Evolutionary conservation across 1,140 invertebrate species (phyloP).

Genomic region (Calliopsis andreniformis): DNA sequence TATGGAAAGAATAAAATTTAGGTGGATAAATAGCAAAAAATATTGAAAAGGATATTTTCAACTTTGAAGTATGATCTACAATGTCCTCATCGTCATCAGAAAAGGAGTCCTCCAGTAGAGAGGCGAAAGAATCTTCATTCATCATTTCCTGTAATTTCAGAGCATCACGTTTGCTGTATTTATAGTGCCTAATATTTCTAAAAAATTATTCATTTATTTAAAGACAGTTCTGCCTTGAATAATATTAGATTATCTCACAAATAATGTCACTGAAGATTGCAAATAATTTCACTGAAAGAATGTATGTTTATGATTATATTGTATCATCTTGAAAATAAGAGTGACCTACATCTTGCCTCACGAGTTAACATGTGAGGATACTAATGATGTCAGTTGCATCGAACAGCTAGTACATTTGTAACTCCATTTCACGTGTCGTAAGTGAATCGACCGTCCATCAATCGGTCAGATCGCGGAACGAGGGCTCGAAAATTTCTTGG

Average conservation of each 20-base stretch:
- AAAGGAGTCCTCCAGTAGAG: constrained; percentile 22
- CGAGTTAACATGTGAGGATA: no score
- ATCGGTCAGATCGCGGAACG: constrained; percentile 44
- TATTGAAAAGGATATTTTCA: constrained; percentile 70
- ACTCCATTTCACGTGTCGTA: constrained; percentile 33
- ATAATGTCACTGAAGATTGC: no score
- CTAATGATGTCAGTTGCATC: not conserved
- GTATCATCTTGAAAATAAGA: no score
- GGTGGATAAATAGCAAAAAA: not conserved
- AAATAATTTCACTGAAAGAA: no score
- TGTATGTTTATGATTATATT: no score
- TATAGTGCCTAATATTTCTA: not conserved
- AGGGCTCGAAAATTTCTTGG: constrained; percentile 63
- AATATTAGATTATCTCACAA: no score
- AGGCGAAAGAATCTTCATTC: not conserved
- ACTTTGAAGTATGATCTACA: constrained; percentile 37
- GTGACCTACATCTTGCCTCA: no score
- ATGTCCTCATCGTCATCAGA: constrained; percentile 17
- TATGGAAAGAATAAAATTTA: not conserved
- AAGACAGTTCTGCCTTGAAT: no score
- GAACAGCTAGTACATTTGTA: constrained; percentile 12
- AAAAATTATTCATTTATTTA: no score
- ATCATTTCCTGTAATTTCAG: constrained; percentile 26
- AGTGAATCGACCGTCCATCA: constrained; percentile 42
- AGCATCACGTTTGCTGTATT: not conserved